Base-by-base conservation (phyloP, 2,797 vertebrate genomes). In the Natrix natrix region DNA sequence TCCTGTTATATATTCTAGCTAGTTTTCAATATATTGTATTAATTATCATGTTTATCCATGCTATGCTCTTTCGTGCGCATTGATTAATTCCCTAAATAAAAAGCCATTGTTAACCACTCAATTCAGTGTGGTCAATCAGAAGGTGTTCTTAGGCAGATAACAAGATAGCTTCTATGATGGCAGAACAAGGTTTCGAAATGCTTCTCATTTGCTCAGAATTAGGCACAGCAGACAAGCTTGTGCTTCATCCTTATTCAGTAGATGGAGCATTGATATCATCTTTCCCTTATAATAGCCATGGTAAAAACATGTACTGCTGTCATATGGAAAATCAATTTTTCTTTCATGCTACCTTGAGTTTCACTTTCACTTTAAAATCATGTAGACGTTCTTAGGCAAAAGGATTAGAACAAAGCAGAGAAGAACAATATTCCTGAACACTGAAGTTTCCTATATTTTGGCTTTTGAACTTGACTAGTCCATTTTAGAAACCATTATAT, bases 21-120 rank as follows among this genome's bases (percentile, higher is more conserved):
- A 93, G 89, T 61, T 95, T 95, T 93, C 14, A 96, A 88, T 95
- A 96, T 61, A 94, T 94, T 93, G 91, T 92, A 4, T 96, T 92
- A 87, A 91, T 93, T 93, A 48, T n/a, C 43, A 17, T 91, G 6
- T 26, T 93, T 94, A 26, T 87, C 52, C 90, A 52, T 93, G 55
- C 91, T 95, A 24, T 86, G 28, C 37, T 87, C 83, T 17, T 94
- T 10, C 66, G 91, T 78, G 87, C 28, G 1, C 92, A 87, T 22
- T 48, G 91, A 93, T 14, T 95, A 26, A 11, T 91, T 94, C 78
- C 54, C 32, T 83, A 8, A 56, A 66, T 66, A 91, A 56, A 86
- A 57, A 88, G n/a, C 66, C 87, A 91, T 91, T 94, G 86, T 95
- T 78, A 87, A 78, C 78, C 69, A 93, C 90, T 26, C 66, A 63